Base-by-base conservation (phyloP, 2,113 vertebrate species). In the Poeciliopsis prolifica region DNA sequence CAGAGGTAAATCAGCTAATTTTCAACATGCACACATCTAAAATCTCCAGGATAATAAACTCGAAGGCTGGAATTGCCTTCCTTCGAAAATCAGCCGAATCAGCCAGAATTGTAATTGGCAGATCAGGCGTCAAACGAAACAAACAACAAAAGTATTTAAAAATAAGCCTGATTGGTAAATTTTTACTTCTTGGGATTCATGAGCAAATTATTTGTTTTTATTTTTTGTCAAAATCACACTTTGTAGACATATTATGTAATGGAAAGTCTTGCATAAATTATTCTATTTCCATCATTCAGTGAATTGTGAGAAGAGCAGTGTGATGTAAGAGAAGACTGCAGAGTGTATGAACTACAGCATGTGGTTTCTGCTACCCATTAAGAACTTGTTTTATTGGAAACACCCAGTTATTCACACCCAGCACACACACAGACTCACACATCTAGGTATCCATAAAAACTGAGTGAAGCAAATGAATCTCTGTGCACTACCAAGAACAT, bases 381-480 rank as follows among this genome's bases (percentile, higher is more conserved):
- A 74, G 65, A 84, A 89, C 87, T 74, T 77, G 83, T 82, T 87
- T 19, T 58, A 74, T 82, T 31, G 81, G 86, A 72, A 81, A 89
- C 88, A 78, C 88, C 89, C 83, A 78, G 74, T 44, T 68, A 29
- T 64, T 79, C 74, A 80, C 69, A 60, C 54, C 62, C 19, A 26
- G 29, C 19, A 75, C 76, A 78, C 87, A 72, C 74, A 17, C 17
- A 5, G 1, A 48, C 14, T 19, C 40, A 5, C 44, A 19, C 44
- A 48, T 35, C 51, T 7, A 58, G 33, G 60, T 33, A 37, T 78
- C 54, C 15, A 78, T 74, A 80, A 17, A 60, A 29, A 77, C 67
- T 12, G 0, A 2, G 28, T 64, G 17, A 29, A 44, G 31, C 35
- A 72, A 10, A 51, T n/a, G 6, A 19, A 37, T 63, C 24, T n/a